Percentiles rank a stretch among this genome's conserved stretches.
Evolutionary conservation across 2,113 vertebrate genomes (phyloP).

Genomic region (Siniperca chuatsi): DNA sequence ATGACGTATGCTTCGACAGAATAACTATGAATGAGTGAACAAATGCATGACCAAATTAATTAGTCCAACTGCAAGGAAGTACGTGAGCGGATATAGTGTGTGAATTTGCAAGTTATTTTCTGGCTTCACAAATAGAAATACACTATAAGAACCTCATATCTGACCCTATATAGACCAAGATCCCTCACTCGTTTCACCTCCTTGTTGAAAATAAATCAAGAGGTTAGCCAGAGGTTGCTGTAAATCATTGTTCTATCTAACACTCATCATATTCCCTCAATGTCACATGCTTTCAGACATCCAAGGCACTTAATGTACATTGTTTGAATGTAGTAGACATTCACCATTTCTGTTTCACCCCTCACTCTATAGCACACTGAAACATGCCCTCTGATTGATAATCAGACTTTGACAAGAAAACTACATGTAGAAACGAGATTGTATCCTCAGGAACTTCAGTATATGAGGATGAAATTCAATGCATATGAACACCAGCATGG

Average conservation of each 20-base stretch:
- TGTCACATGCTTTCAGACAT: slow-evolving; percentile 36
- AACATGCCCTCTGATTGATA: slow-evolving; percentile 32
- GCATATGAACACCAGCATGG: slow-evolving; percentile 38
- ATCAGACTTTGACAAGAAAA: slow-evolving; percentile 25
- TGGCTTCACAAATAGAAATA: slow-evolving; percentile 16
- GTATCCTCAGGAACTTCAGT: slow-evolving; percentile 10
- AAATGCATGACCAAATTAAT: slow-evolving; percentile 6
- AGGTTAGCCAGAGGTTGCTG: slow-evolving; percentile 46
- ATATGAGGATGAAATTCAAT: slow-evolving; percentile 13
- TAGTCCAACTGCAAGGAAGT: slow-evolving; percentile 12
- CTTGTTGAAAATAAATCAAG: slow-evolving; percentile 54
- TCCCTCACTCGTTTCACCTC: slow-evolving; percentile 25
- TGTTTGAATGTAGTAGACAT: slow-evolving; percentile 7
- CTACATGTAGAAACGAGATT: background rate
- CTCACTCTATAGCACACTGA: background rate
- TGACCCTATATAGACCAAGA: slow-evolving; percentile 5
- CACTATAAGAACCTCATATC: slow-evolving; percentile 6
- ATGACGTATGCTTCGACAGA: slow-evolving; percentile 1
- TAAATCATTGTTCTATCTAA: slow-evolving; percentile 23
- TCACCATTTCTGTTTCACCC: slow-evolving; percentile 6
- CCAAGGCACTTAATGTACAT: slow-evolving; percentile 20
- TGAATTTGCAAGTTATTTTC: slow-evolving; percentile 21
- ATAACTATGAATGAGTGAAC: slow-evolving; percentile 7
- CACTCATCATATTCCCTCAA: slow-evolving; percentile 29
- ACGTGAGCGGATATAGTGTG: slow-evolving; percentile 13